Conservation (phyloP, 2,797 vertebrate genomes). For the Coranthus polyacanthus region DNA sequence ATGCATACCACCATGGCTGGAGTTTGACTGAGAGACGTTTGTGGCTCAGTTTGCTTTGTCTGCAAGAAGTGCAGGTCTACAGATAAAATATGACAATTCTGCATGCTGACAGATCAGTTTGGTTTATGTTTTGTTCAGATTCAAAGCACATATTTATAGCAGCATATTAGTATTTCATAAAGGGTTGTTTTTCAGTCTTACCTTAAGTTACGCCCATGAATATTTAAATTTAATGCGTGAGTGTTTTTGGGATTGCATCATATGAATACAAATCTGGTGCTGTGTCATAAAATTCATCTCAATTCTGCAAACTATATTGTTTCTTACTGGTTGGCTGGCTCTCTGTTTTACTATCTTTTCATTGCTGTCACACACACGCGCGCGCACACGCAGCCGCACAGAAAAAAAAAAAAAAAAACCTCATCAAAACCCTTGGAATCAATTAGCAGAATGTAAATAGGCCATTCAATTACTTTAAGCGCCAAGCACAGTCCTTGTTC, state of each 20-base stretch:
- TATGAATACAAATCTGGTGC: not conserved
- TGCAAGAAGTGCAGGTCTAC: conserved; percentile 10
- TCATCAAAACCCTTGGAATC: conserved; percentile 67
- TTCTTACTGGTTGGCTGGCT: conserved; percentile 15
- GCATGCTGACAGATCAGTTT: not conserved
- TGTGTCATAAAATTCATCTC: not conserved
- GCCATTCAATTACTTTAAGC: conserved; percentile 73
- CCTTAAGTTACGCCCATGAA: no score
- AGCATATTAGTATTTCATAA: no score
- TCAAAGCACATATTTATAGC: not conserved
- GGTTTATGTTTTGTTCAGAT: not conserved
- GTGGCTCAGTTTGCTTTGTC: not conserved
- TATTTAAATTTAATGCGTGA: no score
- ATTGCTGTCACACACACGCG: not conserved
- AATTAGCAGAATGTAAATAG: conserved; percentile 77
- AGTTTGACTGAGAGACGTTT: conserved; percentile 21
- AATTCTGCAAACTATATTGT: not conserved
- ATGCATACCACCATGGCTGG: conserved; percentile 15
- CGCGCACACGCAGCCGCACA: not conserved
- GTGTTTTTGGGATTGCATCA: not conserved
- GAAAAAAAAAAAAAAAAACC: conserved; percentile 15
- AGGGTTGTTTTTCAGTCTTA: no score
- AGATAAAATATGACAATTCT: not conserved
- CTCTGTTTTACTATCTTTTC: not conserved
- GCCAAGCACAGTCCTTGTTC: conserved; percentile 40